Evolutionary conservation across 2,113 vertebrate species (phyloP).

Genomic region (Leucoraja erinaceus): DNA sequence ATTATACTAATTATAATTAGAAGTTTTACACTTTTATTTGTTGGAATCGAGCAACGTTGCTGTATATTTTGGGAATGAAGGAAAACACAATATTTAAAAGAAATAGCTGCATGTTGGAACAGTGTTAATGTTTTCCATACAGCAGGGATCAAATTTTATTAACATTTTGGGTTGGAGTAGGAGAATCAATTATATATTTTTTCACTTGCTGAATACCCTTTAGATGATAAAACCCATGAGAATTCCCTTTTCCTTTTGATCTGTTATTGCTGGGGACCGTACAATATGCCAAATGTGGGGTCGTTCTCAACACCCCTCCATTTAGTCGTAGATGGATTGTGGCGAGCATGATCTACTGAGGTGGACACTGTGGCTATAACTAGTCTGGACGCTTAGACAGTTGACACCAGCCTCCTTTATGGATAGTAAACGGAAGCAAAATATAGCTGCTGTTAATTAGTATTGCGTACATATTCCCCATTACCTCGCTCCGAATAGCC

Average conservation of each 20-base stretch:
- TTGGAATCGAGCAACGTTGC: constrained; percentile 4
- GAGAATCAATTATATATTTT: not conserved
- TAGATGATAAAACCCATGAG: constrained; percentile 2
- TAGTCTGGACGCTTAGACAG: not conserved
- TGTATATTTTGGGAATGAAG: constrained; percentile 27
- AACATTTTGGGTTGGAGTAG: not conserved
- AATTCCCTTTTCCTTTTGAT: constrained; percentile 14
- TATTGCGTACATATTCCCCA: not conserved
- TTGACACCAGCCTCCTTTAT: not conserved
- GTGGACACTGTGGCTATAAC: not conserved
- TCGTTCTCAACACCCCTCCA: not conserved
- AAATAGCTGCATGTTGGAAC: not conserved
- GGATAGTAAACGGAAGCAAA: not conserved
- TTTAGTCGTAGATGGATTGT: not conserved
- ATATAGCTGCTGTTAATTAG: not conserved
- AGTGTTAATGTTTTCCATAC: constrained; percentile 31
- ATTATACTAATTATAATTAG: constrained; percentile 23
- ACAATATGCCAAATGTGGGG: not conserved
- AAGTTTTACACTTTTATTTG: constrained; percentile 24
- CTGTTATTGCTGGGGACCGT: not conserved
- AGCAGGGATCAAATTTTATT: constrained; percentile 13
- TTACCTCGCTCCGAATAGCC: not conserved
- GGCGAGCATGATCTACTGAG: not conserved
- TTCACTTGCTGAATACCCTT: not conserved
- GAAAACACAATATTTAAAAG: constrained; percentile 13